phyloP scores from a whole-genome alignment of 2,113 vertebrate genomes.

The Papio anubis region DNA sequence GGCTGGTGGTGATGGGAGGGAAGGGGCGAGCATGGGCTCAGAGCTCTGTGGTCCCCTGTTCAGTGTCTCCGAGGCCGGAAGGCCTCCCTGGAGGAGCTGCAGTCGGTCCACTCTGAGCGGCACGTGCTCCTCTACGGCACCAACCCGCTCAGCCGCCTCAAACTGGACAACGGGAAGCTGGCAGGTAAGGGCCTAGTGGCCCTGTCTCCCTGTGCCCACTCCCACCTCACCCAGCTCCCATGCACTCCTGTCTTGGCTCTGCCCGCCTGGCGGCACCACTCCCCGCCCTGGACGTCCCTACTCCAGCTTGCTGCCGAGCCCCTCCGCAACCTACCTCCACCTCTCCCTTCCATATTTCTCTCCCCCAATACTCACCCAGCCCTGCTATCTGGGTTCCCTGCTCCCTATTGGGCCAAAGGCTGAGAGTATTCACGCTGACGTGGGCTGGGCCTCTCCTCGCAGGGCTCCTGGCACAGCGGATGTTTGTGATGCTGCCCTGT shows the following conservation, averaged over 20 bases:
- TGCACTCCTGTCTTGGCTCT: background rate
- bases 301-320: background rate
- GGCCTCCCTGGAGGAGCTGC: slow-evolving; percentile 92
- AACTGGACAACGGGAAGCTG: slow-evolving; percentile 91
- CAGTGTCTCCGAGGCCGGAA: slow-evolving; percentile 92
- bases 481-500: slow-evolving; percentile 93
- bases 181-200: slow-evolving; percentile 82
- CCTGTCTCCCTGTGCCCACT: rapidly evolving
- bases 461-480: slow-evolving; percentile 92
- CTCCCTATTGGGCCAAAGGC: background rate
- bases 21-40: background rate
- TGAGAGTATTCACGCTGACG: background rate
- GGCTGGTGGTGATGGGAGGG: too few relatives aligned
- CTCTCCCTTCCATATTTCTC: background rate
- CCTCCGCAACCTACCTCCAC: too few relatives aligned
- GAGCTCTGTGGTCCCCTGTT: background rate
- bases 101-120: slow-evolving; percentile 90
- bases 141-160: slow-evolving; percentile 92
- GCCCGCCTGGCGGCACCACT: too few relatives aligned
- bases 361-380: background rate
- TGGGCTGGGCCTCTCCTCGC: slow-evolving; percentile 34
- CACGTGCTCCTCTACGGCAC: too few relatives aligned
- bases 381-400: background rate
- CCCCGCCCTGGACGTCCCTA: rapidly evolving
- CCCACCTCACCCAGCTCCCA: background rate